Conservation (phyloP, 2,888 invertebrate species). For the Cryptocephalus primarius region DNA sequence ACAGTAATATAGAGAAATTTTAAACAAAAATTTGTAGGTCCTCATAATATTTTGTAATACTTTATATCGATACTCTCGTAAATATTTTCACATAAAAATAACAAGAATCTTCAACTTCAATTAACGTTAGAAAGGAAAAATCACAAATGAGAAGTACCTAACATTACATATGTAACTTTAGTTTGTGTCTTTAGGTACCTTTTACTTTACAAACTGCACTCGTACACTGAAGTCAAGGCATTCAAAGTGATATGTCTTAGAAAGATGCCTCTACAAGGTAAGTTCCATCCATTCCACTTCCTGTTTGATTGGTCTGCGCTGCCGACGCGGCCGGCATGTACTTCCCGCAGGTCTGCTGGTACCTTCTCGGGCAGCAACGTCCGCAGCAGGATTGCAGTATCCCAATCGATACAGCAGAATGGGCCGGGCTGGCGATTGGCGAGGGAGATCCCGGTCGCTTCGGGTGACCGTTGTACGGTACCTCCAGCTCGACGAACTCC, state of each 20-base stretch:
- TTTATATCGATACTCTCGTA: too few relatives aligned
- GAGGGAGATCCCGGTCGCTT: slow-evolving; percentile 86
- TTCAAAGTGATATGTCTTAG: slow-evolving; percentile 32
- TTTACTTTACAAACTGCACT: too few relatives aligned
- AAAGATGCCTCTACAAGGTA: slow-evolving; percentile 79
- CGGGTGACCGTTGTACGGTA: slow-evolving; percentile 86
- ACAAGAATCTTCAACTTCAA: too few relatives aligned
- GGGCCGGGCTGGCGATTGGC: slow-evolving; percentile 76
- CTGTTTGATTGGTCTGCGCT: slow-evolving; percentile 69
- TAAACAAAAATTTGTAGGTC: too few relatives aligned
- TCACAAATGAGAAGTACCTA: too few relatives aligned
- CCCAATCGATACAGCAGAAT: slow-evolving; percentile 56
- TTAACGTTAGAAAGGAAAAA: too few relatives aligned
- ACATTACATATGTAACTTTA: too few relatives aligned
- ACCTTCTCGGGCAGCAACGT: slow-evolving; percentile 76
- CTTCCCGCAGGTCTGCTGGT: slow-evolving; percentile 80
- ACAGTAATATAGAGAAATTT: too few relatives aligned
- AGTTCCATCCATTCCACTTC: slow-evolving; percentile 74
- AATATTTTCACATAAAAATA: too few relatives aligned
- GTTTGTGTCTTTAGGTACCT: too few relatives aligned
- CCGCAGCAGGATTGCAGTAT: slow-evolving; percentile 72
- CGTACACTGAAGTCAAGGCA: not conserved
- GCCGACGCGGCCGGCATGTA: slow-evolving; percentile 78
- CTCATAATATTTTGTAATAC: too few relatives aligned
- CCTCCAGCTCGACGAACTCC: slow-evolving; percentile 91